Evolutionary conservation across 2,113 vertebrate species (phyloP).

Genomic region (Callospermophilus lateralis): DNA sequence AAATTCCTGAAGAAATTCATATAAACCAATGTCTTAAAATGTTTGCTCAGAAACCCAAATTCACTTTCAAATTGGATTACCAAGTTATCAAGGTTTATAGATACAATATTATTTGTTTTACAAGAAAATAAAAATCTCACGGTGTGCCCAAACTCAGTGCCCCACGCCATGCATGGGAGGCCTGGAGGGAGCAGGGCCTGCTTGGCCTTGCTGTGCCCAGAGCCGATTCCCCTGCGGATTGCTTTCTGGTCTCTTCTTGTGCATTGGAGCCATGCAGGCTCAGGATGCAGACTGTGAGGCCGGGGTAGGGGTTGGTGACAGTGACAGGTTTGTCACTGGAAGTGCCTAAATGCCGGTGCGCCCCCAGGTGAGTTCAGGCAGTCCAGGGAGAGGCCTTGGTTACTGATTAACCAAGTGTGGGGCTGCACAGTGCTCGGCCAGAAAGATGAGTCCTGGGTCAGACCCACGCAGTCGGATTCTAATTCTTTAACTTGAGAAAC

Average conservation of each 20-base stretch:
- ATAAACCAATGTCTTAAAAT: neutral
- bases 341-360: too few species aligned
- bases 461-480: neutral
- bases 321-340: neutral
- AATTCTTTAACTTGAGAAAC: neutral
- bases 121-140: neutral
- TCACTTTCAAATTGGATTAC: neutral
- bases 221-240: too few species aligned
- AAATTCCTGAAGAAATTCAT: neutral
- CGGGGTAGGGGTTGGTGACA: neutral
- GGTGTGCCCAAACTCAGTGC: neutral
- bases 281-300: too few species aligned
- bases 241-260: neutral
- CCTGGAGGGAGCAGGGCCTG: neutral
- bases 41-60: neutral
- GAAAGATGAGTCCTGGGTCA: neutral
- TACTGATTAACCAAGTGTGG: accelerated
- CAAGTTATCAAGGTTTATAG: neutral
- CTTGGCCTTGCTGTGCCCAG: accelerated
- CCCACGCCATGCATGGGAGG: accelerated
- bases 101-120: neutral
- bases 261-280: accelerated
- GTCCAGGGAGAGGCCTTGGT: neutral
- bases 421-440: accelerated
- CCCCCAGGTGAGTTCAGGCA: neutral